Conservation (phyloP, 1,140 invertebrate genomes). For the Tachypleus tridentatus region DNA sequence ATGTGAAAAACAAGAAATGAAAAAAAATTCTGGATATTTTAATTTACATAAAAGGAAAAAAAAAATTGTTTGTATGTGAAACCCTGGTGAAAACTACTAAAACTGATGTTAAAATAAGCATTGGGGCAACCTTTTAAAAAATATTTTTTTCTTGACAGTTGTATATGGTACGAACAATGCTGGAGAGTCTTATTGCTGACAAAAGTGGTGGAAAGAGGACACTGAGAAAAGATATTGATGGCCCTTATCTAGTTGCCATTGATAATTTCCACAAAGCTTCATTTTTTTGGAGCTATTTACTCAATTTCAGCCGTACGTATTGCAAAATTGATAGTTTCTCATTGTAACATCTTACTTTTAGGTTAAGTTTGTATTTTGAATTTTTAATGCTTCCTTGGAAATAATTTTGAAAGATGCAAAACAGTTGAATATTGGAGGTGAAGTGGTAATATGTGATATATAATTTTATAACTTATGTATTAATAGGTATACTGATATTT, state of each 20-base stretch:
- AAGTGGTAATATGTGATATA: no score
- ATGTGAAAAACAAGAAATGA: no score
- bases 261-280: constrained; percentile 92
- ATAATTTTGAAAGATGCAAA: not conserved
- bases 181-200: constrained; percentile 94
- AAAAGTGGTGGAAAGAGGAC: constrained; percentile 92
- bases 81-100: no score
- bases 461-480: no score
- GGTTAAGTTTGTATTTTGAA: not conserved
- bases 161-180: constrained; percentile 98
- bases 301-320: constrained; percentile 74
- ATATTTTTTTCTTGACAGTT: constrained; percentile 46
- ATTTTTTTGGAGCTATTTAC: constrained; percentile 91
- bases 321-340: not conserved
- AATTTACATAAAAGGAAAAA: no score
- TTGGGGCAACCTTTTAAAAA: no score
- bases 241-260: constrained; percentile 77
- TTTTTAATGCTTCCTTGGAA: not conserved
- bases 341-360: not conserved
- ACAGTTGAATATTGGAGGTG: not conserved
- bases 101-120: no score
- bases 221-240: constrained; percentile 90
- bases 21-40: no score
- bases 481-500: no score
- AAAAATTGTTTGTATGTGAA: no score